Conservation (phyloP, 53 echinoderm and acorn worm genomes). For the Arbacia lixula region DNA sequence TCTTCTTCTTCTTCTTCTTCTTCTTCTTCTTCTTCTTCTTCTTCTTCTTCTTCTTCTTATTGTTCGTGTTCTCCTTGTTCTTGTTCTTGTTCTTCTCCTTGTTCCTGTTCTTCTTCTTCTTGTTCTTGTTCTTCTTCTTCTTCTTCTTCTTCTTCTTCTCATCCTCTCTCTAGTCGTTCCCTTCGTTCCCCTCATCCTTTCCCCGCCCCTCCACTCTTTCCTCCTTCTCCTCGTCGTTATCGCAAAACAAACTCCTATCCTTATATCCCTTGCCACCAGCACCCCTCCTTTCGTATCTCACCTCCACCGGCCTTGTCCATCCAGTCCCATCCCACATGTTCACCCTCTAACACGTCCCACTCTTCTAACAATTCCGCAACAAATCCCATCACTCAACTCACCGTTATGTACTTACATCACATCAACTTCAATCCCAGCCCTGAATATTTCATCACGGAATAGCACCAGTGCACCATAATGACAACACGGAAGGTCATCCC, state of each 20-base stretch:
- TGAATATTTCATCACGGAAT: too few species aligned
- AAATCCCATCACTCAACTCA: too few species aligned
- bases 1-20: slow-evolving; percentile 33
- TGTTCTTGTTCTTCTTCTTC: neutral
- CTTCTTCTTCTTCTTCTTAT: slow-evolving; percentile 29
- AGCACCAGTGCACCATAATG: too few species aligned
- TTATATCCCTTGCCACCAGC: too few species aligned
- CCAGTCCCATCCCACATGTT: too few species aligned
- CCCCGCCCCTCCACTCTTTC: neutral
- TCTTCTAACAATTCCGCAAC: too few species aligned
- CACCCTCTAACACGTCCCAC: too few species aligned
- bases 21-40: slow-evolving; percentile 33
- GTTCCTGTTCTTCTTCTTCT: neutral
- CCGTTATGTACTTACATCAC: too few species aligned
- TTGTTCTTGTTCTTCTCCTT: neutral
- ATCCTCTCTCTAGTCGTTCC: neutral
- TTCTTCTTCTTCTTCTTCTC: neutral
- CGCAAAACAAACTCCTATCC: neutral
- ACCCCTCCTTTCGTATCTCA: too few species aligned
- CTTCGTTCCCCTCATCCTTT: neutral
- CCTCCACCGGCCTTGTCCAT: too few species aligned
- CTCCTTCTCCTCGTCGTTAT: neutral
- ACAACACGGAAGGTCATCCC: too few species aligned
- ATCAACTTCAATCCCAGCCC: too few species aligned
- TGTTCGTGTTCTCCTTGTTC: neutral